phyloP scores from a whole-genome alignment of 2,888 invertebrate species.

The Cataglyphis livida region DNA sequence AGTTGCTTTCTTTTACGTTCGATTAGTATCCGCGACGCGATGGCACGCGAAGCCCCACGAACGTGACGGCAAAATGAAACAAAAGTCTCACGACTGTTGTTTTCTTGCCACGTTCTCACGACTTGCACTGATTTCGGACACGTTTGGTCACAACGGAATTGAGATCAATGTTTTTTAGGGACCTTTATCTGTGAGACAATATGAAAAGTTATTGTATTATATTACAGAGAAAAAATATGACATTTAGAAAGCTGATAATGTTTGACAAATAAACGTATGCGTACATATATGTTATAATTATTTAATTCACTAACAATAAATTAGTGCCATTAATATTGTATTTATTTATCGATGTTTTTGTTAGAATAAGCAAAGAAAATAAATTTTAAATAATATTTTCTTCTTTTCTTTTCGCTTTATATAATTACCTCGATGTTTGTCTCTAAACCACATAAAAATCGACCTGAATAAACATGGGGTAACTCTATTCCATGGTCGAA shows the following conservation, averaged over 20 bases:
- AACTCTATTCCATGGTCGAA: constrained; percentile 22
- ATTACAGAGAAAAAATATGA: not conserved
- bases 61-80: constrained; percentile 69
- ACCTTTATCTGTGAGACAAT: not conserved
- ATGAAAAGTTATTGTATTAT: constrained; percentile 1
- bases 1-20: constrained; percentile 56
- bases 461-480: constrained; percentile 64
- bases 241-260: not conserved
- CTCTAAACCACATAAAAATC: constrained; percentile 53
- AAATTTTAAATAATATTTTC: not conserved
- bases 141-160: not conserved
- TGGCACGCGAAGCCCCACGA: constrained; percentile 59
- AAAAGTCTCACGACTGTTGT: constrained; percentile 57
- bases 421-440: constrained; percentile 42
- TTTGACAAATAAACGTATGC: not conserved
- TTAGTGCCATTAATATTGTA: not conserved
- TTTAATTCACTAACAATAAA: not conserved
- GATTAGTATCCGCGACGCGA: constrained; percentile 67
- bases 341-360: not conserved
- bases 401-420: not conserved
- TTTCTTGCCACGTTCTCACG: constrained; percentile 51
- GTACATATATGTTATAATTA: not conserved
- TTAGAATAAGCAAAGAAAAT: not conserved
- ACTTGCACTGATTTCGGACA: constrained; percentile 34
- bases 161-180: not conserved